phyloP scores from a whole-genome alignment of 2,113 vertebrate genomes.

The Rutilus rutilus region DNA sequence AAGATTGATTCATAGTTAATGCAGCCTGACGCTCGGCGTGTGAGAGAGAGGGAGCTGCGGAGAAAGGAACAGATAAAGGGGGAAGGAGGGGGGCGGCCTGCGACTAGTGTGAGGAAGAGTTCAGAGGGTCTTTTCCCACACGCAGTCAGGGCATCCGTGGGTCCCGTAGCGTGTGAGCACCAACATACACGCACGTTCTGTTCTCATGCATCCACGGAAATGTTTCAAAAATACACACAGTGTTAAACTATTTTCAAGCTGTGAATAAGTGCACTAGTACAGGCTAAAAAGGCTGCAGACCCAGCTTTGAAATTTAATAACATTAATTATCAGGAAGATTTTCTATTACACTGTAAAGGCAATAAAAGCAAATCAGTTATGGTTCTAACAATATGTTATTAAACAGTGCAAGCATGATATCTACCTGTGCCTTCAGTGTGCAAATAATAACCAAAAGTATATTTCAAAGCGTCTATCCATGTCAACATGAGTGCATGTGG shows the following conservation, averaged over 20 bases:
- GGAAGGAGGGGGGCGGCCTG: slow-evolving; percentile 69
- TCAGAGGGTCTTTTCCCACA: slow-evolving; percentile 77
- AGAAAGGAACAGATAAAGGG: slow-evolving; percentile 77
- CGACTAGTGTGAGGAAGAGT: slow-evolving; percentile 74
- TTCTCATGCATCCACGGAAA: background rate
- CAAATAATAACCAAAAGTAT: background rate
- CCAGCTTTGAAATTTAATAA: background rate
- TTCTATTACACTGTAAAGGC: background rate
- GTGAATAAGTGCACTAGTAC: background rate
- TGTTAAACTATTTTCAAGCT: background rate
- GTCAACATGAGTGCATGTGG: background rate
- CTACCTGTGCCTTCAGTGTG: background rate
- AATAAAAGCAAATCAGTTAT: background rate
- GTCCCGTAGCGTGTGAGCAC: slow-evolving; percentile 7
- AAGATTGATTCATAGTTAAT: slow-evolving; percentile 86
- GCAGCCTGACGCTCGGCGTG: slow-evolving; percentile 78
- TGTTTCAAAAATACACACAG: background rate
- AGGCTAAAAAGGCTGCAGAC: background rate
- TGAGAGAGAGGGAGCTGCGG: slow-evolving; percentile 73
- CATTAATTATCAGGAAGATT: slow-evolving; percentile 8
- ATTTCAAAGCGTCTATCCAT: background rate
- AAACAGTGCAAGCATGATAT: background rate
- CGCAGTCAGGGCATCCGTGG: slow-evolving; percentile 51
- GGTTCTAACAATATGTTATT: background rate
- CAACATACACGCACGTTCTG: background rate